Base-by-base conservation (phyloP, 2,113 vertebrate genomes). In the Melospiza melodia region DNA sequence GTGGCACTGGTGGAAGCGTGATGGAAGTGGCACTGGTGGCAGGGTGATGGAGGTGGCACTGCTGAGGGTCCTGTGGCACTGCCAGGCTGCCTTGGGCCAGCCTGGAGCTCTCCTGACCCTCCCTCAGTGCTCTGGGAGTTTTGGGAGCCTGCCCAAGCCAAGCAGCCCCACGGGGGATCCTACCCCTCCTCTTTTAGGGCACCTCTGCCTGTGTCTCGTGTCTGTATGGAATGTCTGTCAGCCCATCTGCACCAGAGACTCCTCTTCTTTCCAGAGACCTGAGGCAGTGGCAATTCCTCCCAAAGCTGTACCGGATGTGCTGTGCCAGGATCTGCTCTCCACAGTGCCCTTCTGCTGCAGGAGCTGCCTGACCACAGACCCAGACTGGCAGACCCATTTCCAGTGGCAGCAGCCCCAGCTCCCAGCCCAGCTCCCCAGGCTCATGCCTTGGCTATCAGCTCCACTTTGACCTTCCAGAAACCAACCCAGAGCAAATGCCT, bases 121-220 rank as follows among this genome's bases (percentile, higher is more conserved):
- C 23, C 59, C 48, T 37, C 15, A 0, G 7, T 10, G 30, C 68
- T 57, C 69, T 15, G 52, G 48, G 25, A 80, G 73, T 54, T 89
- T 39, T 37, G 59, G 68, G 49, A 51, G 13, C 30, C 51, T 75
- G 61, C 28, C 80, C 48, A 51, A 37, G 35, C 2, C 6, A 19
- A 33, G 18, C 1, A 83, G 35, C 54, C 27, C 72, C 51, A 4
- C 48, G 68, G 39, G 33, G 18, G 22, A 15, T 46, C 20, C 49
- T 5, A 3, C 41, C 12, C 30, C 4, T 5, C 12, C 12, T 44
- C 55, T n/a, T 33, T 16, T 1, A 46, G 83, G 11, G 20, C 6
- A 5, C 4, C 61, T n/a, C 79, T 55, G 22, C 4, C 39, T 14
- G 25, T 16, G 12, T 6, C 49, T 63, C 2, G 0, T 24, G 33